A percentile compares a stretch with the other conserved stretches of the same genome.
Conservation (phyloP, 2,888 invertebrate species). For the Oeneis ivallda region DNA sequence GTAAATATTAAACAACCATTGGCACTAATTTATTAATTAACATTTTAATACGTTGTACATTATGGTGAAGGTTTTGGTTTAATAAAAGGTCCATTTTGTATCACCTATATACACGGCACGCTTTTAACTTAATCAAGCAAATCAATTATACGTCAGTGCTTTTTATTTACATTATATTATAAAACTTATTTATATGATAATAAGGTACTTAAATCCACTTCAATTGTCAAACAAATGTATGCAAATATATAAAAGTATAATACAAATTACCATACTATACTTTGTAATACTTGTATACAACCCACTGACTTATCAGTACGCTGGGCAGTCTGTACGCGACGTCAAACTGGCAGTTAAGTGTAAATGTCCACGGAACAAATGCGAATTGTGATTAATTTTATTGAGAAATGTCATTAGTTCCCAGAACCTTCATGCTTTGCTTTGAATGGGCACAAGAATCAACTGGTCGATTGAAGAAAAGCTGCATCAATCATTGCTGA, state of each 20-base stretch:
- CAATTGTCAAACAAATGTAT: constrained; percentile 33
- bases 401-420: too few relatives aligned
- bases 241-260: constrained; percentile 25
- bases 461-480: too few relatives aligned
- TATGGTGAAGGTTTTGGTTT: constrained; percentile 73
- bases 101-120: constrained; percentile 71
- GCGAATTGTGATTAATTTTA: too few relatives aligned
- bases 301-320: neutral
- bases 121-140: constrained; percentile 38
- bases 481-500: too few relatives aligned
- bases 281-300: constrained; percentile 29
- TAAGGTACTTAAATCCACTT: constrained; percentile 62
- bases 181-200: constrained; percentile 57
- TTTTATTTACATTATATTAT: constrained; percentile 50
- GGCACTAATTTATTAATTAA: constrained; percentile 59
- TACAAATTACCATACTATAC: constrained; percentile 11
- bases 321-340: too few relatives aligned
- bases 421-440: too few relatives aligned
- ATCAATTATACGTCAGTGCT: constrained; percentile 32
- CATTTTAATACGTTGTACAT: constrained; percentile 71
- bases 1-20: constrained; percentile 58
- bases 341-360: too few relatives aligned
- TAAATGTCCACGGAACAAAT: too few relatives aligned
- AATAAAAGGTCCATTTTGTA: constrained; percentile 51
- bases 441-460: too few relatives aligned